Conservation (phyloP, 23 tunicate species). For the Oikopleura dioica region DNA sequence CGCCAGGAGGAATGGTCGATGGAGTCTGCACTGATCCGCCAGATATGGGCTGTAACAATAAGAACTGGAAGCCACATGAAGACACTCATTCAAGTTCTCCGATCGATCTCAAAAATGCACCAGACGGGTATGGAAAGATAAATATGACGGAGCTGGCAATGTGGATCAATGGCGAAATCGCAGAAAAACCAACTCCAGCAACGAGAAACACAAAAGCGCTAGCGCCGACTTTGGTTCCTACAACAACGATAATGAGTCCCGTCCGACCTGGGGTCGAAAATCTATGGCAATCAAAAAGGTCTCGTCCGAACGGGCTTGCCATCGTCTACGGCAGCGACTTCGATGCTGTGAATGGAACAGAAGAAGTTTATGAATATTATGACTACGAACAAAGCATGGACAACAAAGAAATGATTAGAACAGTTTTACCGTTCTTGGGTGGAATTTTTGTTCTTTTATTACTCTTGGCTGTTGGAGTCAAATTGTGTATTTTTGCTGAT, state of each 20-base stretch:
- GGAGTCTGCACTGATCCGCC: neutral
- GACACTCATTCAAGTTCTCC: neutral
- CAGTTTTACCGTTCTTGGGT: too few relatives aligned
- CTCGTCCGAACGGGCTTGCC: neutral
- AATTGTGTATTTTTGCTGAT: too few relatives aligned
- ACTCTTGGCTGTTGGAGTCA: too few relatives aligned
- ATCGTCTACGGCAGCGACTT: neutral
- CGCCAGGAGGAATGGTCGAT: neutral
- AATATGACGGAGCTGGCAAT: conserved; percentile 3
- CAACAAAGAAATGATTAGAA: too few relatives aligned
- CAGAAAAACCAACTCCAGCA: neutral
- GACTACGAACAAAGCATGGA: too few relatives aligned
- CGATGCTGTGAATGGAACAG: neutral
- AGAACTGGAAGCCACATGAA: conserved; percentile 11
- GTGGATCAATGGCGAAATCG: neutral
- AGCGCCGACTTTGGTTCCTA: neutral
- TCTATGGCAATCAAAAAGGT: neutral
- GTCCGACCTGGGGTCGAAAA: neutral
- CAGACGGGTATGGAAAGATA: neutral
- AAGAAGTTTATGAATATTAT: neutral
- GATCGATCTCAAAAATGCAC: conserved; percentile 3
- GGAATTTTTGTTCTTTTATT: too few relatives aligned
- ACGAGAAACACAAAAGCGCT: neutral
- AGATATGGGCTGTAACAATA: conserved; percentile 6
- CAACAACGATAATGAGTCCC: neutral